These are phyloP conservation scores for Saccostrea echinata DNA, from an alignment of 1,140 invertebrate genomes.

Conservation along the genomic window DNA sequence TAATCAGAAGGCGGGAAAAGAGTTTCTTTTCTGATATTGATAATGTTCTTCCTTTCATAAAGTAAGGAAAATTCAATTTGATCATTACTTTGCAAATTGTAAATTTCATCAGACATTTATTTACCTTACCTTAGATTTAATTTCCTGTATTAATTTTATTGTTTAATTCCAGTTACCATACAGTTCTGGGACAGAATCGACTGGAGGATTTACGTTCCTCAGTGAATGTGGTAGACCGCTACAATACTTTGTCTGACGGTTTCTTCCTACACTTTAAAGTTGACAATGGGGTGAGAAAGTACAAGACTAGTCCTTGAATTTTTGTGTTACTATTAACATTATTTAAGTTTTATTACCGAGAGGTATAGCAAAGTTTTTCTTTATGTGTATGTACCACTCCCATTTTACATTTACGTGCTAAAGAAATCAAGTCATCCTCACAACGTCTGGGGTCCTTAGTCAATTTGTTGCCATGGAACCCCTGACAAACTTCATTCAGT, in stretches of 20 bases:
- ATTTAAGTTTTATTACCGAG: too few relatives aligned
- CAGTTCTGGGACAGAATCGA: slow-evolving; percentile 50
- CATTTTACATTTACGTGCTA: too few relatives aligned
- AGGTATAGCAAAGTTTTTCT: too few relatives aligned
- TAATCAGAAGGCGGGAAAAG: slow-evolving; percentile 29
- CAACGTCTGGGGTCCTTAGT: too few relatives aligned
- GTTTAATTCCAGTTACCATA: slow-evolving; percentile 58
- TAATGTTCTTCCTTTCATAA: slow-evolving; percentile 59
- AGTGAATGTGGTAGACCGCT: slow-evolving; percentile 45
- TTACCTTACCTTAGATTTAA: too few relatives aligned
- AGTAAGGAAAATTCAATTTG: slow-evolving; percentile 49
- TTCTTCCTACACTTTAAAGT: slow-evolving; percentile 59
- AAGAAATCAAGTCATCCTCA: too few relatives aligned
- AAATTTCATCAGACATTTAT: too few relatives aligned
- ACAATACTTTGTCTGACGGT: slow-evolving; percentile 58
- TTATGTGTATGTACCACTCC: too few relatives aligned
- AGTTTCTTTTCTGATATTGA: slow-evolving; percentile 57
- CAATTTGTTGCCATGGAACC: too few relatives aligned
- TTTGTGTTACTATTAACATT: too few relatives aligned
- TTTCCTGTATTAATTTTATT: background rate
- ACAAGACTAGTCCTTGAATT: background rate
- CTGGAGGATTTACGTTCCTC: slow-evolving; percentile 51
- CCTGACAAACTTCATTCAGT: too few relatives aligned
- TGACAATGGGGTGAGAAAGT: slow-evolving; percentile 55
- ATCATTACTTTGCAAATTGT: too few relatives aligned